These are phyloP conservation scores for Escarpia spicata DNA, from an alignment of 2,888 invertebrate genomes.

Conservation along the genomic window DNA sequence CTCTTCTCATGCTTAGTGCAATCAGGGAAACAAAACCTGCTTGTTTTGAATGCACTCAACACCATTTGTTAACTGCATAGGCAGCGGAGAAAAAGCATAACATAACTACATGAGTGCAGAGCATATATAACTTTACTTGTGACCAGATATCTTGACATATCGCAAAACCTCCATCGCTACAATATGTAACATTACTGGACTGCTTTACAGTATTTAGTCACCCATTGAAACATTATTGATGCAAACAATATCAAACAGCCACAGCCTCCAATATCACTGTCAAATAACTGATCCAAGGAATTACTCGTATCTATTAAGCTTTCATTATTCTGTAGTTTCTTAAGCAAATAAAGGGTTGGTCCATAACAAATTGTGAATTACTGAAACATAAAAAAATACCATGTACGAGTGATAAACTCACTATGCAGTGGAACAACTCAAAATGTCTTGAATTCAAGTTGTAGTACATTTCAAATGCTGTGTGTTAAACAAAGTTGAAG, in stretches of 20 bases:
- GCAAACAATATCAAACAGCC: background rate
- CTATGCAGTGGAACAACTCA: background rate
- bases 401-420: background rate
- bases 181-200: background rate
- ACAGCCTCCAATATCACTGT: background rate
- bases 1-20: background rate
- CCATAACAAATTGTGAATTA: background rate
- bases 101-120: background rate
- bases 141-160: background rate
- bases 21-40: background rate
- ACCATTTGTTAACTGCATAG: background rate
- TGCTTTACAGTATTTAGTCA: background rate
- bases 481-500: too few species aligned
- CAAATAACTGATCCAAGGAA: background rate
- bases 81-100: background rate
- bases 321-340: background rate
- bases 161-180: background rate
- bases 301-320: background rate
- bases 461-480: too few species aligned
- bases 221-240: conserved; percentile 4
- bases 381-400: background rate
- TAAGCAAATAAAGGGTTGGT: background rate
- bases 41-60: background rate
- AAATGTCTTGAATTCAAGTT: too few species aligned
- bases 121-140: background rate